These are phyloP conservation scores for Periphyllus acericola DNA, from an alignment of 2,888 invertebrate species.

Conservation along the genomic window DNA sequence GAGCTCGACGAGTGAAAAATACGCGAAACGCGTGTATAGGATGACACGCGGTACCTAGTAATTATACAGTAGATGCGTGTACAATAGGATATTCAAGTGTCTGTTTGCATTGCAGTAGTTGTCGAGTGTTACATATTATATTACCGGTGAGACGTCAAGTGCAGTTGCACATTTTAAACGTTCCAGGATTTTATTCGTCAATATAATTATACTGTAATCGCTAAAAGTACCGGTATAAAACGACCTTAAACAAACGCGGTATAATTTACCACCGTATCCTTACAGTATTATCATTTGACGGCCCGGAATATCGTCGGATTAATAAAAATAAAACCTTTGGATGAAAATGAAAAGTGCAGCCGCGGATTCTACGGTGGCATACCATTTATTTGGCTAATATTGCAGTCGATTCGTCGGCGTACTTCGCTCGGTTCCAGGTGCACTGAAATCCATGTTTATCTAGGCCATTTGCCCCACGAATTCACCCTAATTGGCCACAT, in stretches of 20 bases:
- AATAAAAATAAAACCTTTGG: neutral
- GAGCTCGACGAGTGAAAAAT: no score
- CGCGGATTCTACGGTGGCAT: neutral
- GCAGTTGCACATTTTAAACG: no score
- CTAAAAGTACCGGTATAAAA: neutral
- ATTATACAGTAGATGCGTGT: no score
- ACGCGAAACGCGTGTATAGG: no score
- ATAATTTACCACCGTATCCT: neutral
- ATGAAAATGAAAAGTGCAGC: neutral
- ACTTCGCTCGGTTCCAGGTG: neutral
- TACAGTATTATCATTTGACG: neutral
- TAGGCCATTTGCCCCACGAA: no score
- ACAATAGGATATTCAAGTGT: no score
- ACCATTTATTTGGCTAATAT: neutral
- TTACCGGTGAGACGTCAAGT: no score
- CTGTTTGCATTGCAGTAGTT: no score
- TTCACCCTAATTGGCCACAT: no score
- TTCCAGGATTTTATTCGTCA: neutral
- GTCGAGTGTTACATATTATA: no score
- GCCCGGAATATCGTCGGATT: neutral
- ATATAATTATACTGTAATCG: neutral
- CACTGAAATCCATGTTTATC: no score
- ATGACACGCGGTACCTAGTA: no score
- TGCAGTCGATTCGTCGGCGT: neutral
- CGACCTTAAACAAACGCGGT: neutral